A percentile compares a stretch with the other conserved stretches of the same genome.
Conservation (phyloP, 2,797 vertebrate genomes). For the Choloepus didactylus region DNA sequence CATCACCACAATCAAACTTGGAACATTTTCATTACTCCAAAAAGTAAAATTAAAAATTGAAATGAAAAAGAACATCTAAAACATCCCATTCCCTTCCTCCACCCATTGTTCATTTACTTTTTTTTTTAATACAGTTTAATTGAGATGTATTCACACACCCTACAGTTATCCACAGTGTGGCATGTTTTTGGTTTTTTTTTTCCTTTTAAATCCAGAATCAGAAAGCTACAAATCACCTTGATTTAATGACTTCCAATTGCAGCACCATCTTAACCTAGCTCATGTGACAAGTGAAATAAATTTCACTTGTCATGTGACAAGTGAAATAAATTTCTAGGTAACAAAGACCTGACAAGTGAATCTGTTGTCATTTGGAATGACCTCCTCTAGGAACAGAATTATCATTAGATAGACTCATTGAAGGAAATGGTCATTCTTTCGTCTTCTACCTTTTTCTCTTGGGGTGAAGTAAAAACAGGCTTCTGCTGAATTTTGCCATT, state of each 20-base stretch:
- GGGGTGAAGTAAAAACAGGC: neutral
- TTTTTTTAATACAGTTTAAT: too few species aligned
- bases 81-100: too few species aligned
- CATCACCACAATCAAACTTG: too few species aligned
- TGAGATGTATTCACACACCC: too few species aligned
- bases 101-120: too few species aligned
- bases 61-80: too few species aligned
- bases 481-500: constrained; percentile 60
- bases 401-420: neutral
- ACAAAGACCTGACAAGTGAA: neutral
- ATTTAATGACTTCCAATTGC: constrained; percentile 9
- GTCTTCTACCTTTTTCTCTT: neutral
- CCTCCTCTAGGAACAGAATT: neutral
- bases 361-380: constrained; percentile 49
- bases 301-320: neutral
- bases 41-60: too few species aligned
- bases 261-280: constrained; percentile 3
- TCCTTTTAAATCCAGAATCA: neutral
- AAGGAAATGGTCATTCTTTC: constrained; percentile 52
- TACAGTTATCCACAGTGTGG: too few species aligned
- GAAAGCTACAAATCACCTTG: constrained; percentile 27
- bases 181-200: neutral
- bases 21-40: too few species aligned
- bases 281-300: neutral
- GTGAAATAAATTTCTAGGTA: too few species aligned